Conservation (phyloP, 2,797 vertebrate genomes). For the Fringilla coelebs region DNA sequence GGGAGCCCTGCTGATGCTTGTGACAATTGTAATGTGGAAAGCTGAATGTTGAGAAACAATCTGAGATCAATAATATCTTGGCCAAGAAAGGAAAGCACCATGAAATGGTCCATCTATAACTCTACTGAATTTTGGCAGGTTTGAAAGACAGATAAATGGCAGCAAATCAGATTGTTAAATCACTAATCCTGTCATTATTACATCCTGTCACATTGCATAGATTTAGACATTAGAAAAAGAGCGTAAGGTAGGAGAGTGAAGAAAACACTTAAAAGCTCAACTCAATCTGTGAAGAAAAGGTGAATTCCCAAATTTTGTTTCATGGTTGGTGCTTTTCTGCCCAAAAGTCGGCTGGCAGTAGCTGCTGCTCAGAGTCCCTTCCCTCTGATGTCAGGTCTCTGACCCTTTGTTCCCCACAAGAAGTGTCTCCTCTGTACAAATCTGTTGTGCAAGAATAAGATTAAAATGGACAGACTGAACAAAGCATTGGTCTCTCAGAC, state of each 20-base stretch:
- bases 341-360: not conserved
- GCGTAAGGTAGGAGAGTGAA: not conserved
- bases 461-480: conserved; percentile 72
- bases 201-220: conserved; percentile 31
- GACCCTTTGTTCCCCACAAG: conserved; percentile 44
- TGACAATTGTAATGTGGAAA: not conserved
- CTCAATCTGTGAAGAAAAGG: not conserved
- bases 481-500: conserved; percentile 58
- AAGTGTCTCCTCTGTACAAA: conserved; percentile 49
- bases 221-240: conserved; percentile 9
- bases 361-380: not conserved
- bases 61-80: conserved; percentile 36
- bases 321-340: not conserved
- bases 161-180: conserved; percentile 41
- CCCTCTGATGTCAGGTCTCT: conserved; percentile 8
- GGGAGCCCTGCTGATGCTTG: not conserved
- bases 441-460: conserved; percentile 66
- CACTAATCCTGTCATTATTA: conserved; percentile 33
- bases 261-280: not conserved
- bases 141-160: conserved; percentile 40
- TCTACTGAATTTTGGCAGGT: conserved; percentile 29
- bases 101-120: conserved; percentile 42
- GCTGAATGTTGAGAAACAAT: conserved; percentile 31
- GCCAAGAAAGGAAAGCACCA: conserved; percentile 14
- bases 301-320: not conserved